Base-by-base conservation (phyloP, 92 coral and sea anemone species). In the Palythoa grandis region DNA sequence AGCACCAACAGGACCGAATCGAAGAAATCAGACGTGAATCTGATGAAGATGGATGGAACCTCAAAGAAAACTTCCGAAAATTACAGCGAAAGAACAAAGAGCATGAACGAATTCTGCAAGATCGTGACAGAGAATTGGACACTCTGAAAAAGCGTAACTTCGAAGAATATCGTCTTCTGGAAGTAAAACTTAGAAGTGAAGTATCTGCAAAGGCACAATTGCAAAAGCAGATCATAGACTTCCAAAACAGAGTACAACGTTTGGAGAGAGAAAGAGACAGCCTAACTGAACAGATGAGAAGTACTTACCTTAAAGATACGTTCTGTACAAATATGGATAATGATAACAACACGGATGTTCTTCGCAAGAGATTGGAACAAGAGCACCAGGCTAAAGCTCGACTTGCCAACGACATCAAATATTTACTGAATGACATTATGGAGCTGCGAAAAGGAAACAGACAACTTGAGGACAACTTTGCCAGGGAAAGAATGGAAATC, bases 401-500 rank as follows among this genome's bases (percentile, higher is more conserved):
- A 72, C 95, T 94, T 5, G 94, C 98, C 12, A 92, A 86, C 76
- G 98, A 94, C 65, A 94, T 94, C 72, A 94, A 92, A 78, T 92
- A 91, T 39, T 87, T 94, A 63, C 87, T 94, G 11, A 87, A 88
- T 48, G 98, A 94, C 48, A 92, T 94, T 66, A 92, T 88, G 85
- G 95, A 94, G 17, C 90, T 94, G 23, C 91, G 93, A 40, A 92
- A 92, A 38, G 92, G 90, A 70, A 94, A 94, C 89, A 89, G 87
- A 19, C 82, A 89, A 79, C 89, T 94, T 69, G 92, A 92, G 58
- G 94, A 92, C 50, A 95, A 94, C 74, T 93, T 94, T 40, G 86
- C 74, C 78, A 74, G 95, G 1, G 98, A 94, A 66, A 83, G 98
- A 80, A 87, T 92, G 89, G 98, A 94, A 85, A 94, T 92, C 50